A percentile compares a stretch with the other conserved stretches of the same genome.
Evolutionary conservation across 2,888 invertebrate genomes (phyloP).

Genomic region (Biston betularia): DNA sequence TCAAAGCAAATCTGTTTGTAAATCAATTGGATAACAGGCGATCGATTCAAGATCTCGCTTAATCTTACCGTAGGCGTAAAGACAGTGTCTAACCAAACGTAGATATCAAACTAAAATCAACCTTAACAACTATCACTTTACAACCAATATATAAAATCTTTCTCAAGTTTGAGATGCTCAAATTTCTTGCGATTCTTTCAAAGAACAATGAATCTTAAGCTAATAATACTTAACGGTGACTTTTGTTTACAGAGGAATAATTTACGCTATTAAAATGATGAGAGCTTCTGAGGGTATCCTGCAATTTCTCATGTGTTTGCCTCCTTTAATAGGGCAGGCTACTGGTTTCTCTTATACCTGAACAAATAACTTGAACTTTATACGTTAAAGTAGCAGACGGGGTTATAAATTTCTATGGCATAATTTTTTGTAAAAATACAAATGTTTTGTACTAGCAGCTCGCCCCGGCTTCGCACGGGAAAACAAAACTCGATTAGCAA

Average conservation of each 20-base stretch:
- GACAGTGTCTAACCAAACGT: constrained; percentile 62
- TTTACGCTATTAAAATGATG: constrained; percentile 82
- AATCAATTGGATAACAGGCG: not conserved
- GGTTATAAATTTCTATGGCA: no score
- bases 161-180: constrained; percentile 35
- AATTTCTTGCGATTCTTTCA: constrained; percentile 32
- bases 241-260: constrained; percentile 51
- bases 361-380: constrained; percentile 53
- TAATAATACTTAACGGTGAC: constrained; percentile 39
- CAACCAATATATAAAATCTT: constrained; percentile 33
- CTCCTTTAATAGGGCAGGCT: constrained; percentile 77
- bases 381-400: no score
- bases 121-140: constrained; percentile 29
- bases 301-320: constrained; percentile 81
- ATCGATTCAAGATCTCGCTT: constrained; percentile 62
- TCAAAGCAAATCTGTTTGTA: no score
- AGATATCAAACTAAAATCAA: constrained; percentile 31
- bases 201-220: constrained; percentile 51
- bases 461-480: no score
- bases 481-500: no score
- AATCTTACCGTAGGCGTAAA: constrained; percentile 73
- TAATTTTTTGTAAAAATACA: no score
- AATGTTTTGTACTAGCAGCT: no score
- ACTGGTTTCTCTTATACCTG: constrained; percentile 67
- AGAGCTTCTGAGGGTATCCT: constrained; percentile 76